Evolutionary conservation across 2,797 vertebrate species (phyloP).

Genomic region (Sus cebifrons): DNA sequence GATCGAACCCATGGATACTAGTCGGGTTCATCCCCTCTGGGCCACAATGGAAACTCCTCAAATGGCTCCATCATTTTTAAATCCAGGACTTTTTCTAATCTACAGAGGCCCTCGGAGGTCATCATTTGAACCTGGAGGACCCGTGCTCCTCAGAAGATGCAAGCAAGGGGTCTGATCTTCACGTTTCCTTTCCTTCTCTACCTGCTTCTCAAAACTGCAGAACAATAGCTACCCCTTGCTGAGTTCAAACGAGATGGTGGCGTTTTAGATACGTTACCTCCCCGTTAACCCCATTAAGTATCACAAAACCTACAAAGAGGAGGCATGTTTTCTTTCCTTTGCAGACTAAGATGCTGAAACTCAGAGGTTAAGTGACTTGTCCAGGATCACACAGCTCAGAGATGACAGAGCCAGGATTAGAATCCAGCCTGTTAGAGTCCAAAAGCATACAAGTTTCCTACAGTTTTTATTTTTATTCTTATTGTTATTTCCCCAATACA

Average conservation of each 20-base stretch:
- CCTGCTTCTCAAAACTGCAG: neutral
- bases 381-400: neutral
- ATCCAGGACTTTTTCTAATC: neutral
- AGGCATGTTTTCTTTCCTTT: neutral
- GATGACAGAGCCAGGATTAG: neutral
- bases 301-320: neutral
- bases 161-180: accelerated
- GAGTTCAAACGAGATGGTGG: neutral
- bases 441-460: neutral
- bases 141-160: neutral
- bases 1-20: too few relatives aligned
- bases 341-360: neutral
- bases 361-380: neutral
- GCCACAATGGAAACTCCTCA: too few relatives aligned
- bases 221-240: neutral
- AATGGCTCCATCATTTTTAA: accelerated
- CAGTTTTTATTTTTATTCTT: too few relatives aligned
- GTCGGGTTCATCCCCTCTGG: too few relatives aligned
- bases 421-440: neutral
- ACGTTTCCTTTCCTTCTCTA: neutral
- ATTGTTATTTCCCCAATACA: too few relatives aligned
- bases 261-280: neutral
- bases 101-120: neutral
- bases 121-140: neutral
- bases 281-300: neutral